Evolutionary conservation across 2,888 invertebrate genomes (phyloP), one percentile per base, ranked within the genome.

Genomic region (Tuberolachnus salignus): DNA sequence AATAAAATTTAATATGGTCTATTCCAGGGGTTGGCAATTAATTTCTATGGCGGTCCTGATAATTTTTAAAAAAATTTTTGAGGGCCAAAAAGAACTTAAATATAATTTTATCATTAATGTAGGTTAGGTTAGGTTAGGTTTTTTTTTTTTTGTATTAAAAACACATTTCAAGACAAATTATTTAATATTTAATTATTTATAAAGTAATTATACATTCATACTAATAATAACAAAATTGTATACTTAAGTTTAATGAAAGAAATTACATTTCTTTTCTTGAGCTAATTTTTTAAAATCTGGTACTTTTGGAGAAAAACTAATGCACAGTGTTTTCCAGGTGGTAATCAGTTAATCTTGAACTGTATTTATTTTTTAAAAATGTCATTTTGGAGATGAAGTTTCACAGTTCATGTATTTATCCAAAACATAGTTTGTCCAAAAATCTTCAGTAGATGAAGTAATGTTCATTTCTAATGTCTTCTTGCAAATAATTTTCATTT

Each of bases 401-500:
- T 80, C 73, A 61, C 26, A 49, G 63, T 49, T 63, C 21, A 26
- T 21, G 19, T 21, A 61, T 61, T 55, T 55, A 55, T 55, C 19
- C 21, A 21, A 21, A 19, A 21, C 19, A 21, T 55, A 21, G 1
- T 55, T 55, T 55, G 21, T 55, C 55, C 55, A 55, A 55, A 55
- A 55, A 55, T 55, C 55, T 55, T 55, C 55, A 55, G 55, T 55
- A 55, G 21, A 55, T 21, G 55, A 55, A 55, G 55, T 55, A 1
- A 21, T 55, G 21, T 55, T 55, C 21, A 55, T 55, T 55, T 55
- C 21, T 21, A 55, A 55, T 55, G 55, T 21, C 81, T 82, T 81
- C 67, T 82, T 82, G 49, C 83, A 82, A 59, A 81, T 55, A 46
- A 46, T 14, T 55, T 55, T 21, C 55, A 14, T 55, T 55, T 55